Conservation (phyloP, 2,888 invertebrate genomes). For the Chorisops tibialis region DNA sequence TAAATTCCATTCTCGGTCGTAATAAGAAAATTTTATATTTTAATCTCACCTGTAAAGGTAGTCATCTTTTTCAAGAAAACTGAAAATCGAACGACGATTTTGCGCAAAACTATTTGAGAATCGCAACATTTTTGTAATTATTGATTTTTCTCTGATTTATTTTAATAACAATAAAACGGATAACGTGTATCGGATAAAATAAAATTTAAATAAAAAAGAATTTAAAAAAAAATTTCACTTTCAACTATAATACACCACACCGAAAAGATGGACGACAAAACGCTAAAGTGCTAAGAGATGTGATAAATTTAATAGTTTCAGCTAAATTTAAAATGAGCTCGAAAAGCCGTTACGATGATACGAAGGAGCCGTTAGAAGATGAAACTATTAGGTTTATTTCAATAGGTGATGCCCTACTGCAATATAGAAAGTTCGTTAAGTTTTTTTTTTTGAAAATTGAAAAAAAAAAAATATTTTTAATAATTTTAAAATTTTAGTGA, state of each 20-base stretch:
- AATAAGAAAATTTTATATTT: conserved; percentile 2
- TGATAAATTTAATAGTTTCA: too few relatives aligned
- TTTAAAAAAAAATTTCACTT: conserved; percentile 25
- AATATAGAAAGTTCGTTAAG: too few relatives aligned
- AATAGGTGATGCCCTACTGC: too few relatives aligned
- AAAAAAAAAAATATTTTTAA: too few relatives aligned
- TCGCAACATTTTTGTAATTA: conserved; percentile 25
- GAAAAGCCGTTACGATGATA: too few relatives aligned
- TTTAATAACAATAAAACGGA: neutral
- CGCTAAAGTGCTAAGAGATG: too few relatives aligned
- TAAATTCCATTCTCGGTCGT: conserved; percentile 9
- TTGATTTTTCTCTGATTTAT: neutral
- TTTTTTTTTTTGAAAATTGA: too few relatives aligned
- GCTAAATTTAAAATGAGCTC: too few relatives aligned
- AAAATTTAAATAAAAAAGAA: conserved; percentile 21
- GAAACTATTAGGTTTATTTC: too few relatives aligned
- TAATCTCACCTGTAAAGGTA: conserved; percentile 45
- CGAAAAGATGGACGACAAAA: conserved; percentile 16
- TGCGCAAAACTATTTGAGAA: conserved; percentile 44
- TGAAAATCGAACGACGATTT: conserved; percentile 49
- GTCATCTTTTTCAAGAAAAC: conserved; percentile 48
- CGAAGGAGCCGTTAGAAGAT: too few relatives aligned
- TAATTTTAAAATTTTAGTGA: too few relatives aligned
- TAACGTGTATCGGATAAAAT: neutral
- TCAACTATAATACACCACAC: conserved; percentile 17